phyloP scores from a whole-genome alignment of 2,888 invertebrate genomes.

The Antheraea assamensis region DNA sequence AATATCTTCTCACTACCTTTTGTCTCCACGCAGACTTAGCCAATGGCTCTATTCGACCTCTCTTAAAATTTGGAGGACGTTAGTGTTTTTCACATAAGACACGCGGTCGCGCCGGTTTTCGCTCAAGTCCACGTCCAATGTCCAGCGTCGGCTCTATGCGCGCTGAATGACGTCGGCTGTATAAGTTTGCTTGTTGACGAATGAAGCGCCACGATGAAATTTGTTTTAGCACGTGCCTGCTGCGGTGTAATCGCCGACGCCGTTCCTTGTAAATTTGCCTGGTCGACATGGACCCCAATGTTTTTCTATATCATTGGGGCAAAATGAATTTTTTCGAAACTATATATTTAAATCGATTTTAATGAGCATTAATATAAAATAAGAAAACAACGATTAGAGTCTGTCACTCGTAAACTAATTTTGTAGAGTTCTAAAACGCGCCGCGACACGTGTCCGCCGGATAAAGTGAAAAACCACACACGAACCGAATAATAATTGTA shows the following conservation, averaged over 20 bases:
- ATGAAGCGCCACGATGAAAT: not conserved
- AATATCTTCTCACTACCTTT: constrained; percentile 11
- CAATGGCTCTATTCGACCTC: constrained; percentile 8
- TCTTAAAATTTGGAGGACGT: constrained; percentile 12
- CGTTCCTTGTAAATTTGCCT: not conserved
- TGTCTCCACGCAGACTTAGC: constrained; percentile 10
- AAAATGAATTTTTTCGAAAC: too few species aligned
- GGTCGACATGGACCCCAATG: not conserved
- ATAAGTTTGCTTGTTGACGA: not conserved
- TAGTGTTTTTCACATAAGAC: not conserved
- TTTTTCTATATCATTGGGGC: not conserved
- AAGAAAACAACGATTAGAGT: not conserved
- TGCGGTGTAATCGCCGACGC: not conserved
- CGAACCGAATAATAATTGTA: constrained; percentile 35
- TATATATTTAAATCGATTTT: not conserved
- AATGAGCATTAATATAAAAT: not conserved
- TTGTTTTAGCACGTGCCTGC: not conserved
- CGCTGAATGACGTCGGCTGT: not conserved
- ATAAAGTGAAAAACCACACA: not conserved
- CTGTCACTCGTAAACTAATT: not conserved
- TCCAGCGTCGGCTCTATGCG: not conserved
- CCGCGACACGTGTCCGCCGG: not conserved
- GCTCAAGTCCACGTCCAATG: not conserved
- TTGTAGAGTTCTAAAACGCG: not conserved
- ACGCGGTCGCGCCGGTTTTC: not conserved